Percentiles rank a stretch among this genome's conserved stretches.
Evolutionary conservation across 2,797 vertebrate species (phyloP).

Genomic region (Lerista edwardsae): DNA sequence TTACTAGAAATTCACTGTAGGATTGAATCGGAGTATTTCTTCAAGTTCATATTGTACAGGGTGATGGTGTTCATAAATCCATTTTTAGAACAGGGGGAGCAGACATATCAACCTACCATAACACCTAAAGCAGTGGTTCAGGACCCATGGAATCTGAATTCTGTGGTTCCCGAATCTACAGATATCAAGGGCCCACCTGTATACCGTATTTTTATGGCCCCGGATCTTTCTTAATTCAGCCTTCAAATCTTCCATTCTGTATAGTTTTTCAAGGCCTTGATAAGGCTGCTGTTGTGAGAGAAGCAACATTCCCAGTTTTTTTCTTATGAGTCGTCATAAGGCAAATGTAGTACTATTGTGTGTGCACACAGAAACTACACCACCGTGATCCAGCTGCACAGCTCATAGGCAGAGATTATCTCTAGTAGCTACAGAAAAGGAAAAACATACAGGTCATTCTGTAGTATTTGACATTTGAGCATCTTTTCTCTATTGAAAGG

Average conservation of each 20-base stretch:
- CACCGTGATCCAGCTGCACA: background rate
- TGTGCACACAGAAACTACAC: background rate
- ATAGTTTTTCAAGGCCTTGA: background rate
- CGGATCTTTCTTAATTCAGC: background rate
- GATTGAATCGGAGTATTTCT: background rate
- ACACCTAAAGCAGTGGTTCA: background rate
- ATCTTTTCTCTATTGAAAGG: background rate
- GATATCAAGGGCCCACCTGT: too few relatives aligned
- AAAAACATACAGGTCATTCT: background rate
- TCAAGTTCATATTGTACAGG: background rate
- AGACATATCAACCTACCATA: too few relatives aligned
- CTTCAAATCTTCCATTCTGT: background rate
- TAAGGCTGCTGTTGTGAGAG: background rate
- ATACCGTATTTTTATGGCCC: too few relatives aligned
- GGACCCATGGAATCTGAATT: too few relatives aligned
- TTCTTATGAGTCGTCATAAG: background rate
- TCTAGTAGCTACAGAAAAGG: background rate
- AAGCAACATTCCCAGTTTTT: background rate
- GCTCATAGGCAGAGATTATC: background rate
- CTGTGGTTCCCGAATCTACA: too few relatives aligned
- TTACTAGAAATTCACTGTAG: background rate
- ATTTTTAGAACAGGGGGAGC: too few relatives aligned
- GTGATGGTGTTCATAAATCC: background rate
- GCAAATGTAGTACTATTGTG: background rate
- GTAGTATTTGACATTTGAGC: background rate